phyloP scores from a whole-genome alignment of 2,888 invertebrate genomes.

The Lucinisca nassula region DNA sequence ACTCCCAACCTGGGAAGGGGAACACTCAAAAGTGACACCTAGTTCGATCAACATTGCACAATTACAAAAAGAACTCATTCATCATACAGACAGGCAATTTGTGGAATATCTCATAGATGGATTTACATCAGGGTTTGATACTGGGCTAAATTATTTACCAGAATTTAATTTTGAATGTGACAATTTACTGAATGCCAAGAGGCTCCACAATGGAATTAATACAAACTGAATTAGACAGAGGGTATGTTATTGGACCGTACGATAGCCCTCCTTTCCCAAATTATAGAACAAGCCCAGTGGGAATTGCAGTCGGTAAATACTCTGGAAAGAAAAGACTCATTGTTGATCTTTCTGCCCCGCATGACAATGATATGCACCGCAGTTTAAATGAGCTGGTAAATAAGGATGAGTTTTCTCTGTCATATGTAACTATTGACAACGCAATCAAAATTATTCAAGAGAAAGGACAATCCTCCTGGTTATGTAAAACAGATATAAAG shows the following conservation, averaged over 20 bases:
- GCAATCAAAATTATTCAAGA: conserved; percentile 59
- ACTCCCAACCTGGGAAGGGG: neutral
- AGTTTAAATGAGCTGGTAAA: conserved; percentile 64
- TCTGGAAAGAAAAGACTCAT: conserved; percentile 58
- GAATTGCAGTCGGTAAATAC: conserved; percentile 60
- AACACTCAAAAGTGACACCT: neutral
- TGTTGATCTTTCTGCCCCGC: conserved; percentile 66
- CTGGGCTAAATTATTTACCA: neutral
- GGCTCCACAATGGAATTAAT: conserved; percentile 45
- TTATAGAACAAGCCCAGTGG: conserved; percentile 56
- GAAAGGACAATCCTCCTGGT: too few species aligned
- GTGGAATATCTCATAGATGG: neutral
- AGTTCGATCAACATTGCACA: neutral
- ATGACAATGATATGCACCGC: conserved; percentile 30
- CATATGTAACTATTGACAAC: conserved; percentile 63
- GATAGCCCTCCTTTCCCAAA: conserved; percentile 25
- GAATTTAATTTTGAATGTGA: neutral
- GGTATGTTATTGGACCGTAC: conserved; percentile 62
- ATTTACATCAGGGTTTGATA: neutral
- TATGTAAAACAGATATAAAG: conserved; percentile 60
- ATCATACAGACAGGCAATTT: neutral
- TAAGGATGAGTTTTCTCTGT: conserved; percentile 51
- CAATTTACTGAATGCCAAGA: conserved; percentile 50
- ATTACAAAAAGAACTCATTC: neutral
- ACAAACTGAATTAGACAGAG: conserved; percentile 52